Base-by-base conservation (phyloP, 2,888 invertebrate genomes). In the Tridacna crocea region DNA sequence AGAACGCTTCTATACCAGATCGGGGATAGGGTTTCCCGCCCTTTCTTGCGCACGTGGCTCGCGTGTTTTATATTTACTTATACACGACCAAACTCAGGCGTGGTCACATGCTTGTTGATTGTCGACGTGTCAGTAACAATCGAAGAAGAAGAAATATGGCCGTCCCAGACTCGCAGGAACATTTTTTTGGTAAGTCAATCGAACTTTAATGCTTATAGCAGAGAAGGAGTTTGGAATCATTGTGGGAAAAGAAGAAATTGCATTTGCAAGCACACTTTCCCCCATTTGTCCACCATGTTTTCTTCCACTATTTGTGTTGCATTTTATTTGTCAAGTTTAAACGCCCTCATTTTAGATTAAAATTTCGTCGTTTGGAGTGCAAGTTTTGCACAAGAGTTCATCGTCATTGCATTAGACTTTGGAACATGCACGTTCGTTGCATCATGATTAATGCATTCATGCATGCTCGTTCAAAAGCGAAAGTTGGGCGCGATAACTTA, bases 181-280 rank as follows among this genome's bases (percentile, higher is more conserved):
- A 88, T 79, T 88, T 89, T 75, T 90, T 89, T 88, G 90, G 91
- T 90, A 83, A 83, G 80, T 80, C 15, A 55, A 19, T 6, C 58
- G 51, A 13, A 66, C 17, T 51, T 10, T 26, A 26, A 76, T 19
- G 24, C 51, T 17, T 58, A n/a, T 55, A 10, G 3, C 15, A 19
- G 17, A 55, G 55, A 55, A 15, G 55, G 19, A 3, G 3, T 6
- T 55, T 55, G 55, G 10, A 55, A 55, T 19, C 55, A 55, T 15
- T 55, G 55, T 55, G 55, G 55, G 17, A 55, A 55, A 55, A 55
- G 55, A 6, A 55, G 55, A 55, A 55, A 55, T 6, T 55, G 55
- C 55, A n/a, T 55, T 11, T 1, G 1, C 3, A 55, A 1, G 6
- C 3, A 11, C 55, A 55, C 3, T 55, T 55, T 55, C 55, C 19